phyloP scores from a whole-genome alignment of 1,140 invertebrate genomes.

The Papilio dardanus region DNA sequence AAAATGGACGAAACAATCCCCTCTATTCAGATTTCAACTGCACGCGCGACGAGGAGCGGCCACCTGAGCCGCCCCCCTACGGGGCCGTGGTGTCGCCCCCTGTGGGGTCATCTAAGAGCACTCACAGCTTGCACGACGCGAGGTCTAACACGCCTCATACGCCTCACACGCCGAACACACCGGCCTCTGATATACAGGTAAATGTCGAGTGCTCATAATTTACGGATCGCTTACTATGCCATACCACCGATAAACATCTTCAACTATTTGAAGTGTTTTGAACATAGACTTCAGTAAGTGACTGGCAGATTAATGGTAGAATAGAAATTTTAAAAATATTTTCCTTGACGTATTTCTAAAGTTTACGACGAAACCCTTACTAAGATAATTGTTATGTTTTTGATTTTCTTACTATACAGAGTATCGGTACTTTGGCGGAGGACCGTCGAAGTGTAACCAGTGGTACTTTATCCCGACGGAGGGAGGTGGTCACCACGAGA shows the following conservation, averaged over 20 bases:
- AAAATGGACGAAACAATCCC: slow-evolving; percentile 32
- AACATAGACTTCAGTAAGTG: background rate
- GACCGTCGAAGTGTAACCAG: slow-evolving; percentile 74
- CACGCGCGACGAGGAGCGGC: slow-evolving; percentile 64
- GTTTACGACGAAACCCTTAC: too few species aligned
- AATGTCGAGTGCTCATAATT: slow-evolving; percentile 28
- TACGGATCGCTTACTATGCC: background rate
- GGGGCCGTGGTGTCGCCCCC: slow-evolving; percentile 66
- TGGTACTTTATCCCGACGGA: slow-evolving; percentile 71
- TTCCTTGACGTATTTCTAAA: too few species aligned
- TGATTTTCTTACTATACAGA: slow-evolving; percentile 53
- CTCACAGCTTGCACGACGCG: slow-evolving; percentile 64
- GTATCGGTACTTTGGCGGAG: slow-evolving; percentile 70
- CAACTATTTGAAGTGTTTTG: background rate
- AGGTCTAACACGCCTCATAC: slow-evolving; percentile 67
- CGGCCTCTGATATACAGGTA: slow-evolving; percentile 72
- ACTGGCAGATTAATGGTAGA: too few species aligned
- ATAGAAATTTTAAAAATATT: too few species aligned
- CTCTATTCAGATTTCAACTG: slow-evolving; percentile 66
- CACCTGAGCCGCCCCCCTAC: slow-evolving; percentile 73
- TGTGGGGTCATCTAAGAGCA: slow-evolving; percentile 65
- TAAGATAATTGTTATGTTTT: background rate
- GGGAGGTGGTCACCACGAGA: slow-evolving; percentile 92
- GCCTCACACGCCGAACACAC: slow-evolving; percentile 72
- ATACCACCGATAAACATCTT: background rate